Evolutionary conservation across 2,797 vertebrate species (phyloP).

Genomic region (Botia kubotai): DNA sequence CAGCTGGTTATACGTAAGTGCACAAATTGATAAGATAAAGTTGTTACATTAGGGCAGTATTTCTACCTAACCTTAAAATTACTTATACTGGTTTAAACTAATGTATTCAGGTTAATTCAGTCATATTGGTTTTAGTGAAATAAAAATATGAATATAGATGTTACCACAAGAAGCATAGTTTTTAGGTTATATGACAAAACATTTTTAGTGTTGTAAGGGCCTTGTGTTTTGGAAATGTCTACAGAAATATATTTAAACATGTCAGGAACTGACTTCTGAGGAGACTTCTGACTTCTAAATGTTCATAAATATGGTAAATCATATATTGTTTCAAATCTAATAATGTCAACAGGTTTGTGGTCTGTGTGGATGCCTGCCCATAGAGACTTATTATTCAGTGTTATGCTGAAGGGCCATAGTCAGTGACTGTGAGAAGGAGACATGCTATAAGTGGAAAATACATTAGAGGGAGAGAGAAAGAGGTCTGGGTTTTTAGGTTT

Average conservation of each 20-base stretch:
- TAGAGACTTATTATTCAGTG: slow-evolving; percentile 34
- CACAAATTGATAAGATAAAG: neutral
- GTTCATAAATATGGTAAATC: neutral
- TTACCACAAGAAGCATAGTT: too few relatives aligned
- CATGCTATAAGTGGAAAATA: slow-evolving; percentile 1
- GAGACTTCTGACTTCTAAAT: neutral
- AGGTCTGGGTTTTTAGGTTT: slow-evolving; percentile 55
- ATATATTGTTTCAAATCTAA: neutral
- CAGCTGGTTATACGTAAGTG: slow-evolving; percentile 3
- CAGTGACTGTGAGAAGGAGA: slow-evolving; percentile 14
- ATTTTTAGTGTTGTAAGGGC: neutral
- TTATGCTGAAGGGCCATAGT: slow-evolving; percentile 46
- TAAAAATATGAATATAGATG: neutral
- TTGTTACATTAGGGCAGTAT: neutral
- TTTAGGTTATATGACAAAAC: neutral
- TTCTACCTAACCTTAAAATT: neutral
- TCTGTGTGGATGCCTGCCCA: slow-evolving; percentile 1
- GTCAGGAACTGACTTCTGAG: neutral
- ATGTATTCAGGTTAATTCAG: neutral
- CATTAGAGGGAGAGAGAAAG: slow-evolving; percentile 3
- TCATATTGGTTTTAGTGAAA: neutral
- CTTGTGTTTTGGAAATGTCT: neutral
- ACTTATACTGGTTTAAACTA: neutral
- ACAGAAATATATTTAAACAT: neutral
- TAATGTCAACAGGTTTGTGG: slow-evolving; percentile 1